phyloP scores from a whole-genome alignment of 2,888 invertebrate genomes.

The Archips crataeganus region DNA sequence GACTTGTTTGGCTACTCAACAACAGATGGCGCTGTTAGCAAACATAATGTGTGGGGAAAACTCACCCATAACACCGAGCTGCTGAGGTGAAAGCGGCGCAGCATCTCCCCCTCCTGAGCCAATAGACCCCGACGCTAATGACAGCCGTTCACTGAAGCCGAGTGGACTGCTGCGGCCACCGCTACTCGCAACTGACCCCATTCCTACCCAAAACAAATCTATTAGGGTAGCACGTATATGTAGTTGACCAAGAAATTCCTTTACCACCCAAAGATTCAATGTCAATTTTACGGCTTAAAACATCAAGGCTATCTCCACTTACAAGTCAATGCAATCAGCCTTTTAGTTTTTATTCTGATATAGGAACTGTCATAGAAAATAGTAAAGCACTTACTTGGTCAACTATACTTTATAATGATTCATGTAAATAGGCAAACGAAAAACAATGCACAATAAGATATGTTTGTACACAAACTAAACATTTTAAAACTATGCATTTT shows the following conservation, averaged over 20 bases:
- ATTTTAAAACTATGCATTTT: too few species aligned
- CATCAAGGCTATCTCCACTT: too few species aligned
- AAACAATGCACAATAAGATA: too few species aligned
- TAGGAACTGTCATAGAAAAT: too few species aligned
- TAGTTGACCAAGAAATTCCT: too few species aligned
- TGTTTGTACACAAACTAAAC: too few species aligned
- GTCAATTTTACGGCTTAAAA: too few species aligned
- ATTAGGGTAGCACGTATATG: neutral
- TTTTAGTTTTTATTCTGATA: too few species aligned
- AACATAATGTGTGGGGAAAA: conserved; percentile 48
- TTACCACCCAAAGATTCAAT: too few species aligned
- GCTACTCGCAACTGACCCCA: conserved; percentile 89
- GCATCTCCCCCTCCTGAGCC: conserved; percentile 86
- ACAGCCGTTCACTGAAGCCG: conserved; percentile 88
- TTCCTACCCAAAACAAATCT: conserved; percentile 63
- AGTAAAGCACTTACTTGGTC: too few species aligned
- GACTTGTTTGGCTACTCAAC: conserved; percentile 52
- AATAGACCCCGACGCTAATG: conserved; percentile 89
- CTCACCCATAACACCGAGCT: conserved; percentile 96
- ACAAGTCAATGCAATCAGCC: too few species aligned
- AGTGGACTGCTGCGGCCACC: conserved; percentile 87
- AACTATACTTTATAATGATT: neutral
- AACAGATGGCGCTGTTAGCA: conserved; percentile 64
- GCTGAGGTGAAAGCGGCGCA: conserved; percentile 92
- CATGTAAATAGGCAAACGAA: neutral